Percentiles rank a stretch among this genome's conserved stretches.
Evolutionary conservation across 2,888 invertebrate species (phyloP).

Genomic region (Oligia strigilis): DNA sequence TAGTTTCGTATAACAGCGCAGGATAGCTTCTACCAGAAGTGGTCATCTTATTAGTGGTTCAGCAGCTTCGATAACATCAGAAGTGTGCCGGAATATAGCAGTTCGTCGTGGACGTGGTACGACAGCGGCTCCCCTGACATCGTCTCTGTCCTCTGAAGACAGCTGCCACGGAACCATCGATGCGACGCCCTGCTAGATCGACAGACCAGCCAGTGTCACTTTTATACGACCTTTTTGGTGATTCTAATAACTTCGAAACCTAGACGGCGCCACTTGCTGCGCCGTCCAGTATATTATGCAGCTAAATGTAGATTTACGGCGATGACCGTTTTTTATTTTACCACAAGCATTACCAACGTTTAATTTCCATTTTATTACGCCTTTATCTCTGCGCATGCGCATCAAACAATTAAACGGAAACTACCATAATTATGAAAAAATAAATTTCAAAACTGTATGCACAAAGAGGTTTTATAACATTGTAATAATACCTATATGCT

Average conservation of each 20-base stretch:
- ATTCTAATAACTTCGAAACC: neutral
- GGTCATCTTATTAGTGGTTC: neutral
- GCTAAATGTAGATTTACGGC: neutral
- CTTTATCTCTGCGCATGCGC: conserved; percentile 3
- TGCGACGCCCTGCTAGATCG: neutral
- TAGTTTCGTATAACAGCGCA: neutral
- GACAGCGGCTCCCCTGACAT: neutral
- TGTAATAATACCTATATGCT: neutral
- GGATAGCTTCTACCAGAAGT: neutral
- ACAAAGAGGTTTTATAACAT: conserved; percentile 16
- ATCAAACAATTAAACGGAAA: conserved; percentile 47
- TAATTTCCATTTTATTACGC: conserved; percentile 21
- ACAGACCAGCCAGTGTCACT: neutral
- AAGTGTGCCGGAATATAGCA: neutral
- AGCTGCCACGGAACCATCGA: neutral
- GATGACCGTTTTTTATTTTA: conserved; percentile 16
- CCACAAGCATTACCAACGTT: conserved; percentile 11
- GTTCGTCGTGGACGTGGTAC: neutral
- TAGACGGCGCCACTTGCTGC: neutral
- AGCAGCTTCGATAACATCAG: neutral
- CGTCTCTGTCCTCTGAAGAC: neutral
- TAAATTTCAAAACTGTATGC: neutral
- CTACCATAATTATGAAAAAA: conserved; percentile 2
- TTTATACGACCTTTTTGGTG: neutral
- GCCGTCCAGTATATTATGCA: neutral